Conservation (phyloP, 2,113 vertebrate genomes). For the Rhinolophus sinicus region DNA sequence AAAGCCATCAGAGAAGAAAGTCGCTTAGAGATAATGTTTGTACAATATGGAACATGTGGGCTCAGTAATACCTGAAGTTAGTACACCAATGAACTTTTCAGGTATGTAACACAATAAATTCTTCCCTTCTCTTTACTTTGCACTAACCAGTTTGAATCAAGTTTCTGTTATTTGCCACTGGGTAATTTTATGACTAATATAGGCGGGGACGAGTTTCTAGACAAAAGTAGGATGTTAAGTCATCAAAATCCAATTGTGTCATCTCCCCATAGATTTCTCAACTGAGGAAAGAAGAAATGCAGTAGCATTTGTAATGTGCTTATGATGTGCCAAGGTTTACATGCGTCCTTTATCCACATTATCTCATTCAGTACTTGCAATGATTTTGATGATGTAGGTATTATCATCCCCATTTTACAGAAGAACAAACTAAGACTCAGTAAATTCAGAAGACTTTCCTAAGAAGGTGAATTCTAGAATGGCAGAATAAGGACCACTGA, state of each 20-base stretch:
- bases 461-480: neutral
- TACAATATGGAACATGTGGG: neutral
- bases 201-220: neutral
- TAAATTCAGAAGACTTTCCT: neutral
- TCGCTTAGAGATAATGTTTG: neutral
- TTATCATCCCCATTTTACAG: neutral
- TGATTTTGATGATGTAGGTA: neutral
- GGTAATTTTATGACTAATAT: neutral
- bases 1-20: neutral
- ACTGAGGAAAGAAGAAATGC: neutral
- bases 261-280: neutral
- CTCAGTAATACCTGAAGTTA: neutral
- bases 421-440: neutral
- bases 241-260: neutral
- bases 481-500: neutral
- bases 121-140: neutral
- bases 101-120: neutral
- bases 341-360: neutral
- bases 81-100: neutral
- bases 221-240: neutral
- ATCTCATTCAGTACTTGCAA: neutral
- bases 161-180: neutral
- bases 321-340: neutral
- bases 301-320: neutral
- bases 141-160: neutral